phyloP scores from a whole-genome alignment of 2,888 invertebrate genomes.

The Parnassius glacialis region DNA sequence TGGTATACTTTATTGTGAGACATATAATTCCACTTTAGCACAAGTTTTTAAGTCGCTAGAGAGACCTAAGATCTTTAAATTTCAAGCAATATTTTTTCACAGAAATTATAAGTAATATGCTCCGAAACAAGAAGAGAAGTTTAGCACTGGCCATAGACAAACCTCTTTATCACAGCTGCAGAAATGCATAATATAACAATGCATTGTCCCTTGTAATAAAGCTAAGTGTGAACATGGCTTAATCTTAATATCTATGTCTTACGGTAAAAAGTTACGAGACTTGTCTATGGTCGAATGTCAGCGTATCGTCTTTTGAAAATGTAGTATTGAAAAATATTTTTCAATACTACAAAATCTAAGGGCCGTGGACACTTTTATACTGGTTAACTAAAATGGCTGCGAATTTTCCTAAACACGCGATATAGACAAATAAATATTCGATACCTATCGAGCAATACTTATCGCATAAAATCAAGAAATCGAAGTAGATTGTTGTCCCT shows the following conservation, averaged over 20 bases:
- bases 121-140: constrained; percentile 36
- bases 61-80: no score
- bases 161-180: constrained; percentile 77
- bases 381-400: constrained; percentile 56
- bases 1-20: no score
- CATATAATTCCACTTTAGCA: no score
- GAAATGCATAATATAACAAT: constrained; percentile 70
- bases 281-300: constrained; percentile 62
- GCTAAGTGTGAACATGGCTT: constrained; percentile 72
- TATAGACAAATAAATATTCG: constrained; percentile 66
- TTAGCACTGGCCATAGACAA: constrained; percentile 66
- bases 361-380: constrained; percentile 32
- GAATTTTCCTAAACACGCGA: constrained; percentile 65
- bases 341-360: neutral
- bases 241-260: constrained; percentile 75
- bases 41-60: no score
- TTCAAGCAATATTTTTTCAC: no score
- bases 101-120: neutral
- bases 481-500: constrained; percentile 39
- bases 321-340: neutral
- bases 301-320: neutral
- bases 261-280: constrained; percentile 68
- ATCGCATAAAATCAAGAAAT: constrained; percentile 45
- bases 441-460: constrained; percentile 54
- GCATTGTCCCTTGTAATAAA: constrained; percentile 70